phyloP scores from a whole-genome alignment of 1,140 invertebrate species.

The Aphis craccivora region DNA sequence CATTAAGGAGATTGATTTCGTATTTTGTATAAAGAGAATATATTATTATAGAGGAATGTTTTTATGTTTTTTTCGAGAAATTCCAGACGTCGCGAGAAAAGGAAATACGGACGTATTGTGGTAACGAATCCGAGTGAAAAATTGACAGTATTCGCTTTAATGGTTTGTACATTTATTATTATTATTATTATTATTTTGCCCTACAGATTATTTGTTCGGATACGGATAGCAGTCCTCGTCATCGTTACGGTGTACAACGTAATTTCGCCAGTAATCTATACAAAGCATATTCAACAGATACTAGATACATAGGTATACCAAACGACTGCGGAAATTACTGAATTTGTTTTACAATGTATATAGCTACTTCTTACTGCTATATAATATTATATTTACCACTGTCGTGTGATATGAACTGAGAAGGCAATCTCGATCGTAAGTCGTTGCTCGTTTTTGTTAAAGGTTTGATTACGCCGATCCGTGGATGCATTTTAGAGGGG shows the following conservation, averaged over 20 bases:
- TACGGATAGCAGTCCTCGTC: not conserved
- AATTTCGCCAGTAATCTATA: not conserved
- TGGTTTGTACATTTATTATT: slow-evolving; percentile 39
- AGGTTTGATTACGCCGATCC: not conserved
- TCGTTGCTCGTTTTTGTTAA: not conserved
- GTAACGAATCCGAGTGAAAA: slow-evolving; percentile 37
- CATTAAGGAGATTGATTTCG: slow-evolving; percentile 57
- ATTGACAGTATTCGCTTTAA: slow-evolving; percentile 45
- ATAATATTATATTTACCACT: not conserved
- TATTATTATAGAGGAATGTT: slow-evolving; percentile 5
- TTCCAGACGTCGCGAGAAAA: not conserved
- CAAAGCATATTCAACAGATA: not conserved
- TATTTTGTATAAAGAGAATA: not conserved
- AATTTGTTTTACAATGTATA: not conserved
- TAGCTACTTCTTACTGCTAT: not conserved
- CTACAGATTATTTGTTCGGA: not conserved
- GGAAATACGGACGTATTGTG: slow-evolving; percentile 35
- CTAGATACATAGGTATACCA: not conserved
- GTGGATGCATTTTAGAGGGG: too few species aligned
- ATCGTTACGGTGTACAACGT: not conserved
- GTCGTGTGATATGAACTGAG: too few species aligned
- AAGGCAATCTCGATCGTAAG: not conserved
- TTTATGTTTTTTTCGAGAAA: not conserved
- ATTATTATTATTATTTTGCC: slow-evolving; percentile 25
- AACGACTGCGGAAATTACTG: not conserved